Base-by-base conservation (phyloP, 2,113 vertebrate genomes). In the Rhegmatorhina hoffmannsi region DNA sequence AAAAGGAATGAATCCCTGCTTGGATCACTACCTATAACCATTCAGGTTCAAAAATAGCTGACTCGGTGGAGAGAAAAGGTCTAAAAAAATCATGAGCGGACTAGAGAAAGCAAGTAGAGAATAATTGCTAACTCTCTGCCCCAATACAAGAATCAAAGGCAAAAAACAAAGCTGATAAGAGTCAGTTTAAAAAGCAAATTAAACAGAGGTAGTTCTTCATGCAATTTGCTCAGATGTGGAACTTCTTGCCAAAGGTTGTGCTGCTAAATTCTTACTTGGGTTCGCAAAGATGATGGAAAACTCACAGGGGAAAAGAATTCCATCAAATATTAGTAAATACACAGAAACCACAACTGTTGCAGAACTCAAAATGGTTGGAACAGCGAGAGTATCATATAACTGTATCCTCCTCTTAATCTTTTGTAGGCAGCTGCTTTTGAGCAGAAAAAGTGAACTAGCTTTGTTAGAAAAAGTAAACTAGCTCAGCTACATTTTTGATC, bases 301-400 rank as follows among this genome's bases (percentile, higher is more conserved):
- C 14, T 67, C 80, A 84, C 7, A 38, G 28, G 64, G 56, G 56
- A 19, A 70, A 93, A 73, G 55, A 84, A 12, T 6, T 76, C 56
- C 3, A 1, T 25, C 66, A 85, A 90, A 69, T 80, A 49, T 59
- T 87, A 89, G 89, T 86, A 89, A 89, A 93, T 84, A 90, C 18
- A 84, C 21, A 68, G 47, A 90, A 90, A 90, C 43, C 43, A 90
- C 76, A 94, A 84, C 73, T 92, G 72, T 69, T 88, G 44, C 67
- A 80, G 40, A 95, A 60, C 28, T 84, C 68, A 47, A 18, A 92
- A 87, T 14, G 18, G 26, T 44, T 7, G 2, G 62, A 92, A 49
- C 76, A 87, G 10, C 10, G 80, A 89, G 60, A 87, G 25, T 81
- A 92, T 90, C 80, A 78, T 12, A 90, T 89, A 89, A 90, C 47